Percentiles rank a stretch among this genome's conserved stretches.
phyloP scores from a whole-genome alignment of 2,113 vertebrate species.

The Polypterus bichir region DNA sequence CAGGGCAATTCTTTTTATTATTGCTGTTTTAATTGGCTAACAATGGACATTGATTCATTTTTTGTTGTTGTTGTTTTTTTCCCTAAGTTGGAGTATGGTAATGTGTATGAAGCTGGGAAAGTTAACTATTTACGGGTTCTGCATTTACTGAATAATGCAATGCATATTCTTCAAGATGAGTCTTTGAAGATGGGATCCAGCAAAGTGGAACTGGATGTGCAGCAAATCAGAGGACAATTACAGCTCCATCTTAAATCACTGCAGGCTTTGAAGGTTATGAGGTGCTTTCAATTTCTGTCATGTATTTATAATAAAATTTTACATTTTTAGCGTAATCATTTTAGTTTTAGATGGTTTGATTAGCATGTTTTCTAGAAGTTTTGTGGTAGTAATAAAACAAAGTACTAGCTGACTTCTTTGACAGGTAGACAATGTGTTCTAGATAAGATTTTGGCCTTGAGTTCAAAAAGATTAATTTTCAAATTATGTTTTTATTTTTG shows the following conservation, averaged over 20 bases:
- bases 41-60: neutral
- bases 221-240: conserved; percentile 33
- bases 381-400: no score
- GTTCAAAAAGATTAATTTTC: no score
- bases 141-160: conserved; percentile 62
- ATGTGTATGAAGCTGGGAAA: conserved; percentile 61
- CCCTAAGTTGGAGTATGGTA: conserved; percentile 34
- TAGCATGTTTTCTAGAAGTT: no score
- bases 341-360: no score
- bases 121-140: conserved; percentile 62
- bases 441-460: no score
- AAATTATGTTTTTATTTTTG: no score
- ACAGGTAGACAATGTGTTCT: no score
- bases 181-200: conserved; percentile 12
- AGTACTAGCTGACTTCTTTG: no score
- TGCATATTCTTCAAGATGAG: conserved; percentile 51
- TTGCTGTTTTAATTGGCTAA: no score
- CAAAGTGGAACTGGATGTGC: conserved; percentile 25
- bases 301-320: no score
- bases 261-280: conserved; percentile 32
- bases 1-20: no score
- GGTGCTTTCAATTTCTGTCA: conserved; percentile 37
- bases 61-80: conserved; percentile 32
- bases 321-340: no score
- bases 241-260: conserved; percentile 29